Evolutionary conservation across 2,888 invertebrate genomes (phyloP), one percentile per base, ranked within the genome.

Genomic region (Calliscelio sp.): DNA sequence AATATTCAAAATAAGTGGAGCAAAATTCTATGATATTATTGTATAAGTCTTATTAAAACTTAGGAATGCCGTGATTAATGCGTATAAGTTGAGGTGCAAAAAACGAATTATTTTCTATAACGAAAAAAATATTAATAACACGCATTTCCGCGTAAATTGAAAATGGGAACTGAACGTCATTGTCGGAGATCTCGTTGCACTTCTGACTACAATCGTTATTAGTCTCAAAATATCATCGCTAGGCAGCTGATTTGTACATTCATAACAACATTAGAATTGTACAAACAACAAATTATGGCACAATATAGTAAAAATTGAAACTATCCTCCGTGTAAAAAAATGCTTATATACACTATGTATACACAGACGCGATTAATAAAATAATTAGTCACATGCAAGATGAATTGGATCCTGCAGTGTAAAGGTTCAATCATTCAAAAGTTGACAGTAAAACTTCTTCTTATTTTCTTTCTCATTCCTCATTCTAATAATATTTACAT

Each of bases 231-330:
- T 79, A 70, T 79, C 83, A 79, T 79, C 74, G 63, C 74, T 83
- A 74, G 78, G 78, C 83, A 74, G 78, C 83, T 77, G 66, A 83
- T 83, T 83, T 78, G 73, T 78, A 83, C 68, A 83, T 55, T 78
- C 57, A 46, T 57, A 70, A 24, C 46, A 78, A 81, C 24, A 70
- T 71, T 53, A 82, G 22, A 51, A 83, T 83, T 68, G 73, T 83
- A 83, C 74, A 73, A 83, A 78, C 66, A 80, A 80, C 78, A 78
- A 78, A 83, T 73, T 83, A 83, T 83, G 83, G 83, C 83, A 82
- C 82, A 51, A n/a, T 78, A 78, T 41, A 78, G 66, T 75, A 65
- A 78, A 78, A 77, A 28, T 44, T 20, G 32, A 65, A 82, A 71
- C 78, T 82, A 74, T 57, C 22, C 20, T 59, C 25, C 44, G 16